Base-by-base conservation (phyloP, 2,113 vertebrate species). In the Psophia crepitans region DNA sequence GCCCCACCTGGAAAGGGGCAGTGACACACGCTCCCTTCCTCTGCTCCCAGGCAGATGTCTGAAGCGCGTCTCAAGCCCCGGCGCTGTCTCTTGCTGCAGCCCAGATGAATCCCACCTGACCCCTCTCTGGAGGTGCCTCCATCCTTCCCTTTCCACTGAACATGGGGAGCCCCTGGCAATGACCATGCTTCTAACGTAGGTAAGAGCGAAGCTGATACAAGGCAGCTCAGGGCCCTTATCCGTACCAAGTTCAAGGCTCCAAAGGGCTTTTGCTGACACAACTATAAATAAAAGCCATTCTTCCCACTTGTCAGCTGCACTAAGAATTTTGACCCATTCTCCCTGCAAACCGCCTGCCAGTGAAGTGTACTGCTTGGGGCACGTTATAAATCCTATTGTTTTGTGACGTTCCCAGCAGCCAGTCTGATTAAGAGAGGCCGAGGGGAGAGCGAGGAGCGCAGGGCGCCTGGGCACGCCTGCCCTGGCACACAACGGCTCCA, bases 301-400 rank as follows among this genome's bases (percentile, higher is more conserved):
- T 54, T 51, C 46, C 75, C 6, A 1, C 65, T 15, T 14, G 19
- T 33, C 49, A 26, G 48, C 87, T 48, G 46, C 79, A 16, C 43
- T 0, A 3, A 46, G 37, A 14, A 14, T n/a, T 65, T 60, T 26
- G 46, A 37, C 58, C 69, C 58, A 1, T 41, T 54, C 37, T 65
- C 43, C 41, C 48, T 51, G 64, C 44, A 46, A 6, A 49, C n/a
- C 63, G 18, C 21, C 65, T 49, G 28, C 39, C 81, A 57, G 22
- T 19, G 5, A 54, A 37, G 24, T 8, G 51, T 8, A 2, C 28
- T 15, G 7, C 9, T 5, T 33, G 87, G 44, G 60, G 60, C 75
- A 65, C 0, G 0, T 22, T 28, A 22, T 13, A 68, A 44, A 35
- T 23, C 53, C 77, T 7, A 5, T 0, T 6, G 58, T 0, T 27